A percentile compares a stretch with the other conserved stretches of the same genome.
phyloP scores from a whole-genome alignment of 2,113 vertebrate species.

The Nesoenas mayeri region DNA sequence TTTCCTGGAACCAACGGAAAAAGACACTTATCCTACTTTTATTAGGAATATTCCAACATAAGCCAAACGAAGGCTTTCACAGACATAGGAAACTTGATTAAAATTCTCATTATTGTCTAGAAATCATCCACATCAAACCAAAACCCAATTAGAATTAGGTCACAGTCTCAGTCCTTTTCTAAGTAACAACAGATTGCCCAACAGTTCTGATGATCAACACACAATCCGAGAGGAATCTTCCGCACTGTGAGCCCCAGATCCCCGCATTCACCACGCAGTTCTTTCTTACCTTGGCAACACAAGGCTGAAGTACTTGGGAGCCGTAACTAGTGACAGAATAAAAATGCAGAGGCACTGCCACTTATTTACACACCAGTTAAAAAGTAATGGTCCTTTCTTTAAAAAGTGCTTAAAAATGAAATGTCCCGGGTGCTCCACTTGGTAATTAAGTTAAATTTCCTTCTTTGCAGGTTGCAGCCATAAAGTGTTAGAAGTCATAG shows the following conservation, averaged over 20 bases:
- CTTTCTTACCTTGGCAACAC: not conserved
- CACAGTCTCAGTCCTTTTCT: not conserved
- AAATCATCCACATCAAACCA: conserved; percentile 8
- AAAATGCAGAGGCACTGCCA: not conserved
- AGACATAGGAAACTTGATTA: not conserved
- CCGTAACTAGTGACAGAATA: not conserved
- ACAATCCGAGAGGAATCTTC: not conserved
- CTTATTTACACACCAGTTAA: not conserved
- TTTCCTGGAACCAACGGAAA: not conserved
- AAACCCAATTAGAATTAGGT: conserved; percentile 40
- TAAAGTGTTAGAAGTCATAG: conserved; percentile 60
- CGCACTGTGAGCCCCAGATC: not conserved
- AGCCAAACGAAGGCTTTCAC: not conserved
- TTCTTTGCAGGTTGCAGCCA: not conserved
- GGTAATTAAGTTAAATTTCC: not conserved
- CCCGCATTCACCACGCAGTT: not conserved
- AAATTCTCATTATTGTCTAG: not conserved
- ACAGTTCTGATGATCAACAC: not conserved
- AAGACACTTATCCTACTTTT: not conserved
- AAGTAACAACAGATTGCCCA: not conserved
- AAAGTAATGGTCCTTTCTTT: not conserved
- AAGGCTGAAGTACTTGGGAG: not conserved
- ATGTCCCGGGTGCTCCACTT: not conserved
- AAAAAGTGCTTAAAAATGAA: conserved; percentile 51
- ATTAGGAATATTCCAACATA: not conserved